Percentiles rank a stretch among this genome's conserved stretches.
These are phyloP conservation scores for Scolopax bukidnonensis DNA, from an alignment of 2,797 vertebrate genomes.

Conservation along the genomic window DNA sequence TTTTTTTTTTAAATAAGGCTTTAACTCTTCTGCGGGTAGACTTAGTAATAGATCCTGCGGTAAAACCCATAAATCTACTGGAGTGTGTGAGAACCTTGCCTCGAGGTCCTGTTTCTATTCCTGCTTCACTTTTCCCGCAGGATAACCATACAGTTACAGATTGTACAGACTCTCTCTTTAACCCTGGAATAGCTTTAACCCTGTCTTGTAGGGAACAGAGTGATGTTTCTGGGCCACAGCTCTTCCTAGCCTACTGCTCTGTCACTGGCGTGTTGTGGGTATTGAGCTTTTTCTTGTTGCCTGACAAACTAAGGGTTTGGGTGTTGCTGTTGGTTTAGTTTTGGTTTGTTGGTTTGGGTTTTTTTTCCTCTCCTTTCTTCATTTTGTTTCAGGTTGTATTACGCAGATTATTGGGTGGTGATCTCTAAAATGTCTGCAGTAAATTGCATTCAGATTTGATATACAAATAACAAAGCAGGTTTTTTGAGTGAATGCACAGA, in stretches of 20 bases:
- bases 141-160: not conserved
- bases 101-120: constrained; percentile 33
- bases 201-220: not conserved
- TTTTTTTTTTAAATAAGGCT: not conserved
- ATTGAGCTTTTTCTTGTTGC: not conserved
- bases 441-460: not conserved
- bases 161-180: not conserved
- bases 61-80: not conserved
- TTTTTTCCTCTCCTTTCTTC: not conserved
- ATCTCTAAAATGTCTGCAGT: not conserved
- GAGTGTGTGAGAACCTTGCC: not conserved
- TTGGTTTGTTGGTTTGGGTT: not conserved
- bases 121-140: constrained; percentile 28
- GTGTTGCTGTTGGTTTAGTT: accelerated
- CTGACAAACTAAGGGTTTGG: not conserved
- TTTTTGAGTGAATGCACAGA: not conserved
- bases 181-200: not conserved
- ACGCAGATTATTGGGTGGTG: not conserved
- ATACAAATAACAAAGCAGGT: not conserved
- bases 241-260: not conserved
- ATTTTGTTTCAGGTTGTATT: not conserved
- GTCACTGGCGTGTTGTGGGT: not conserved
- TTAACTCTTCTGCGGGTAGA: not conserved
- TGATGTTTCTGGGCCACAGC: not conserved
- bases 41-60: not conserved